A percentile compares a stretch with the other conserved stretches of the same genome.
phyloP scores from a whole-genome alignment of 2,113 vertebrate genomes.

The Poecile atricapillus region DNA sequence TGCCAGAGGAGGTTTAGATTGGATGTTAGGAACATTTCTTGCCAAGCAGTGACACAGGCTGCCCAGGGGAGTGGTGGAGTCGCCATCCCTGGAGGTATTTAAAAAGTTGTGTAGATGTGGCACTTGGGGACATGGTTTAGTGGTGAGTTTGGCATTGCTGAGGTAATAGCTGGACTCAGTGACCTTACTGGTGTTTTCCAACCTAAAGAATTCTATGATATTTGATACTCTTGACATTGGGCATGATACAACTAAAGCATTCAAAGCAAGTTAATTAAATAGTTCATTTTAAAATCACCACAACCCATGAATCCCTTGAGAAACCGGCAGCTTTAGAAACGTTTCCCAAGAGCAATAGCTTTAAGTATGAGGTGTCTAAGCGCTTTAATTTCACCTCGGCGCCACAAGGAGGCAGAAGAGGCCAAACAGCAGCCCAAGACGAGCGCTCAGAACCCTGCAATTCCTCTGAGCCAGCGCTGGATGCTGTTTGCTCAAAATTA shows the following conservation, averaged over 20 bases:
- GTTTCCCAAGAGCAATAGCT: not conserved
- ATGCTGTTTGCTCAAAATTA: not conserved
- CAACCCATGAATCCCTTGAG: not conserved
- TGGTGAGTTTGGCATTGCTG: not conserved
- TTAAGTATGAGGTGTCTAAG: accelerated
- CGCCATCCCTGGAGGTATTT: not conserved
- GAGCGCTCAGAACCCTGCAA: accelerated
- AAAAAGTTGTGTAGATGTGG: not conserved
- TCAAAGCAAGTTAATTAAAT: not conserved
- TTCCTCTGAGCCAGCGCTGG: accelerated
- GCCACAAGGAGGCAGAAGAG: slow-evolving; percentile 30
- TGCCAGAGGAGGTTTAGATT: not conserved
- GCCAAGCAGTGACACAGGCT: not conserved
- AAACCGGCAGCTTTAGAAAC: not conserved
- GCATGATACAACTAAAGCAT: not conserved
- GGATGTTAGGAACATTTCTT: not conserved
- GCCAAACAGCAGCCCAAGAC: not conserved
- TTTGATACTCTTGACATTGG: not conserved
- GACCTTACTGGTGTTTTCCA: not conserved
- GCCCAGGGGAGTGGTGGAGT: not conserved
- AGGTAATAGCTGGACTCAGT: not conserved
- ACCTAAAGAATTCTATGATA: not conserved
- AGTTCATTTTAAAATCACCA: not conserved
- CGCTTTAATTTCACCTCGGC: not conserved
- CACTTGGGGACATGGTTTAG: not conserved